Percentiles rank a stretch among this genome's conserved stretches.
phyloP scores from a whole-genome alignment of 1,140 invertebrate species.

The Calephelis virginiensis region DNA sequence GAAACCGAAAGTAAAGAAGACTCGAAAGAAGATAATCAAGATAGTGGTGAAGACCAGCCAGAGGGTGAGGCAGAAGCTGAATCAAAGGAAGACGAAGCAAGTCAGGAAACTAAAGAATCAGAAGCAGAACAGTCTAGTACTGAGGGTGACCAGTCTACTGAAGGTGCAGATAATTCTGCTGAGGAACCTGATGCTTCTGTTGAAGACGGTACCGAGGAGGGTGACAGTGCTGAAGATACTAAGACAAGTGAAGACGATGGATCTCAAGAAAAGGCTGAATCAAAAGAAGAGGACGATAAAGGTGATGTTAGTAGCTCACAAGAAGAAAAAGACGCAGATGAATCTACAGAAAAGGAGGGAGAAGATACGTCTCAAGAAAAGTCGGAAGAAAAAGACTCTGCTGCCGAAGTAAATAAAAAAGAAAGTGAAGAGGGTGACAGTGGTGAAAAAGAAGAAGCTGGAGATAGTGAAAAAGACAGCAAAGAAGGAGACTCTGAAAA shows the following conservation, averaged over 20 bases:
- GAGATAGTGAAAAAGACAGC: slow-evolving; percentile 31
- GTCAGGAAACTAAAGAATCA: slow-evolving; percentile 43
- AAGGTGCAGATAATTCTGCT: slow-evolving; percentile 42
- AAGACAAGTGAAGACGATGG: slow-evolving; percentile 58
- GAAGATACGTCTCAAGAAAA: slow-evolving; percentile 52
- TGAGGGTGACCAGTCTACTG: slow-evolving; percentile 42
- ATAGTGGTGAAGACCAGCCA: slow-evolving; percentile 39
- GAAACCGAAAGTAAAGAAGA: slow-evolving; percentile 41
- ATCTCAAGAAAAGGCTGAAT: slow-evolving; percentile 71
- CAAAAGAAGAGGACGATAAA: slow-evolving; percentile 49
- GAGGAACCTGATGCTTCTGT: slow-evolving; percentile 35
- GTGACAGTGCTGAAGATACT: slow-evolving; percentile 55
- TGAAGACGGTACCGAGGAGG: slow-evolving; percentile 45
- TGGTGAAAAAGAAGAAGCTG: slow-evolving; percentile 35
- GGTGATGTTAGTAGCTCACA: slow-evolving; percentile 46
- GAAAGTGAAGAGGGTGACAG: slow-evolving; percentile 40
- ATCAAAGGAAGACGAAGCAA: slow-evolving; percentile 37
- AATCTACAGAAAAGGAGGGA: slow-evolving; percentile 55
- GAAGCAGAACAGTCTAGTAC: slow-evolving; percentile 31
- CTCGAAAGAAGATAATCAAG: slow-evolving; percentile 37
- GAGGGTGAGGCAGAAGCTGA: slow-evolving; percentile 30
- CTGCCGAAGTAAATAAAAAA: slow-evolving; percentile 37
- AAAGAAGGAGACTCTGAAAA: slow-evolving; percentile 35
- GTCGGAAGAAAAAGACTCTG: slow-evolving; percentile 47
- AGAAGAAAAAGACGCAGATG: slow-evolving; percentile 52